These are phyloP conservation scores for Acridotheres tristis DNA, from an alignment of 2,797 vertebrate species.

Conservation along the genomic window DNA sequence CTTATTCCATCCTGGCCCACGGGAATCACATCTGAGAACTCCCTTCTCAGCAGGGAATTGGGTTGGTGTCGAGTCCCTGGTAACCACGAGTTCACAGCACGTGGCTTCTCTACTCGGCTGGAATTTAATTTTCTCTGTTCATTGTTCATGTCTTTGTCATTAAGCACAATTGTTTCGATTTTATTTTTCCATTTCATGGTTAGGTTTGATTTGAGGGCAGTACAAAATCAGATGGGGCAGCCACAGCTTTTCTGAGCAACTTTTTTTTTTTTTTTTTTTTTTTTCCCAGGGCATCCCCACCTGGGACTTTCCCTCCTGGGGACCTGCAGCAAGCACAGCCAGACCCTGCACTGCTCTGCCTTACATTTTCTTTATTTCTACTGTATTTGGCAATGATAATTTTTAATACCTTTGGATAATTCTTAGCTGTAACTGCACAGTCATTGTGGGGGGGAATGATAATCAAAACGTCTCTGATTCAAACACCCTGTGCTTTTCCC, in stretches of 20 bases:
- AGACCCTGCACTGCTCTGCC: not conserved
- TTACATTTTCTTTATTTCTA: not conserved
- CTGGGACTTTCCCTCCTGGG: not conserved
- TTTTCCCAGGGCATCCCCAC: not conserved
- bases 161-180: not conserved
- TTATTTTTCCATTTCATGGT: not conserved
- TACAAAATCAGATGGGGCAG: not conserved
- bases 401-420: not conserved
- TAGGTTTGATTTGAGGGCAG: not conserved
- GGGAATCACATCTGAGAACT: not conserved
- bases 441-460: slow-evolving; percentile 11
- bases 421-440: slow-evolving; percentile 11
- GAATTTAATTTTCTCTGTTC: not conserved
- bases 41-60: not conserved
- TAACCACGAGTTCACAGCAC: not conserved
- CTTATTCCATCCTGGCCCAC: not conserved
- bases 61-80: rapidly evolving
- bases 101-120: not conserved
- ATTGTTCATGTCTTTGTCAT: not conserved
- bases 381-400: not conserved
- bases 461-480: not conserved
- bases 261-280: no score
- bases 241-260: not conserved
- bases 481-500: not conserved
- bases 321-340: not conserved